These are phyloP conservation scores for Microcebus jonahi DNA, from an alignment of 2,113 vertebrate species.

Conservation along the genomic window DNA sequence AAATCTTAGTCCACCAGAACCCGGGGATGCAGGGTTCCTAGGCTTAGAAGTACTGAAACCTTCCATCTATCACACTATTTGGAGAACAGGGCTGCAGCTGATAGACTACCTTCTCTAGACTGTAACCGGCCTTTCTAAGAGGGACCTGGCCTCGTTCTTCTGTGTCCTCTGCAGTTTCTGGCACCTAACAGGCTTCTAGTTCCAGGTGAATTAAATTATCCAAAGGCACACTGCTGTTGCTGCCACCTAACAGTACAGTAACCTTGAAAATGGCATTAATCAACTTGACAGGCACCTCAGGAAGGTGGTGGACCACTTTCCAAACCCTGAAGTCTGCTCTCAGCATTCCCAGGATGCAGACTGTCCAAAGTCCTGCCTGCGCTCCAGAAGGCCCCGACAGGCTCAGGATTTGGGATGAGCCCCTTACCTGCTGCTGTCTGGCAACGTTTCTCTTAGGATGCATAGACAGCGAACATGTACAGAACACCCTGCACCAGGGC, in stretches of 20 bases:
- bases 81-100: neutral
- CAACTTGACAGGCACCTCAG: neutral
- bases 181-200: neutral
- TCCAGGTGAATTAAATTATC: accelerated
- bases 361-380: neutral
- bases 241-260: neutral
- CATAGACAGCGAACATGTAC: accelerated
- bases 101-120: neutral
- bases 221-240: neutral
- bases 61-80: neutral
- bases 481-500: neutral
- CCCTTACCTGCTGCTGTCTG: accelerated
- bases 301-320: neutral
- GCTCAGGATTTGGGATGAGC: neutral
- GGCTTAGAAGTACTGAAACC: neutral
- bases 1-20: neutral
- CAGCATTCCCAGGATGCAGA: neutral
- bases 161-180: neutral
- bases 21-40: neutral
- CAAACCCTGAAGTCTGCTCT: neutral
- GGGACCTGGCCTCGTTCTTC: no score
- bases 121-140: neutral
- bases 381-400: neutral
- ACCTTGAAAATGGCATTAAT: neutral
- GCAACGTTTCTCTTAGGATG: neutral